Conservation (phyloP, 1,140 invertebrate species). For the Drosophila virilis region DNA sequence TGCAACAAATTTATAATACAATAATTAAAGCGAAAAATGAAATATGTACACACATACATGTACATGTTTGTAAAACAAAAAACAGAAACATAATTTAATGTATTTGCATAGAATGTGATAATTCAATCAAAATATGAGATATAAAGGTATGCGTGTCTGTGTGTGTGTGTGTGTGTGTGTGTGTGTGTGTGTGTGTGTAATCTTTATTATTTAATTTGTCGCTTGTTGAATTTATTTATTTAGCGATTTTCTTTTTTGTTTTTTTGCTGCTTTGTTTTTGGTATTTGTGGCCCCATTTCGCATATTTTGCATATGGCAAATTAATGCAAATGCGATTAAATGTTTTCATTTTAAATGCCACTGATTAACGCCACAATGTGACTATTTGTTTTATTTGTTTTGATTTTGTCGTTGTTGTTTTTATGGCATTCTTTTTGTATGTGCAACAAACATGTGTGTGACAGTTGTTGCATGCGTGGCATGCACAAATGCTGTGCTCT, state of each 20-base stretch:
- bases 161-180: conserved; percentile 9
- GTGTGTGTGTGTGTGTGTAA: conserved; percentile 50
- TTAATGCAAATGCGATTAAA: conserved; percentile 75
- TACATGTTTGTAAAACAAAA: background rate
- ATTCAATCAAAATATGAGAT: conserved; percentile 66
- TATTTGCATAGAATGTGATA: conserved; percentile 63
- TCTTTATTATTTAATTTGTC: conserved; percentile 74
- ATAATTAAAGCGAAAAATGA: conserved; percentile 36
- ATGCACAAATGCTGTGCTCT: background rate
- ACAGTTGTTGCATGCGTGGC: conserved; percentile 11
- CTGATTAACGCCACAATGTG: conserved; percentile 52
- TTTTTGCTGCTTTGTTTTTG: conserved; percentile 2
- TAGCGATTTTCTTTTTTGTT: conserved; percentile 26
- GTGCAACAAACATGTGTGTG: background rate
- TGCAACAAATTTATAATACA: conserved; percentile 16
- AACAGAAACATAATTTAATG: conserved; percentile 9
- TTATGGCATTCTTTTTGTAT: conserved; percentile 11
- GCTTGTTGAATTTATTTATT: conserved; percentile 48
- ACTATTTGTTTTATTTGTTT: conserved; percentile 44
- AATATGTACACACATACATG: conserved; percentile 29
- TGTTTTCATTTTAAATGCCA: conserved; percentile 57
- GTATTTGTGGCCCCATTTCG: conserved; percentile 6
- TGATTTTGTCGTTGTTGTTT: conserved; percentile 1
- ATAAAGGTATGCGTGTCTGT: background rate
- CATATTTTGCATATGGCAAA: conserved; percentile 47